Base-by-base conservation (phyloP, 2,113 vertebrate genomes). In the Chloropsis hardwickii region DNA sequence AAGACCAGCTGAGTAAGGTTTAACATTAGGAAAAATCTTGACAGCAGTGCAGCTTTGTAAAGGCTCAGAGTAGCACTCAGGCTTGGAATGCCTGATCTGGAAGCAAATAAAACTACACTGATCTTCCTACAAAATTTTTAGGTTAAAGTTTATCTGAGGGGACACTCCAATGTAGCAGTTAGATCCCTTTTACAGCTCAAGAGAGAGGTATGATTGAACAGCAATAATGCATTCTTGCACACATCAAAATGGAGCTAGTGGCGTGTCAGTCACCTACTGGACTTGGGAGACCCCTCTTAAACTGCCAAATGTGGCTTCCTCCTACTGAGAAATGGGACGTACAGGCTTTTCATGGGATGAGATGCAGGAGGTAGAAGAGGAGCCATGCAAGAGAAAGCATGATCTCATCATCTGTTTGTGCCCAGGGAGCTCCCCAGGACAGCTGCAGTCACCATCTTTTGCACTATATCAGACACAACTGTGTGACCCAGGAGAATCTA, bases 141-240 rank as follows among this genome's bases (percentile, higher is more conserved):
- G 48, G 45, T 54, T 81, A 5, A 70, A 51, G 3, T 48, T 9
- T 48, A 14, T 65, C 57, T 86, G 80, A 86, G 37, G n/a, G 56
- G 21, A 65, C n/a, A 33, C 12, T 48, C 8, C 50, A 79, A 22
- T 4, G 21, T 14, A 92, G 58, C 16, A 88, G 62, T 37, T 81
- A 15, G 1, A 7, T 8, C 15, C 20, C 20, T 69, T 88, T 39
- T 5, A 61, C 39, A 70, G 5, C 22, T 71, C 9, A 82, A 44
- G 85, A 70, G 31, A 58, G 97, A 98, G 97, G 97, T 97, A 98
- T 97, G 95, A 98, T 98, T 98, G 97, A 98, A 98, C 67, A 96
- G 94, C 98, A 98, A 98, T 98, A 97, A 98, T 97, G 98, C 97
- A 92, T 70, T 92, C 77, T 76, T 93, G 79, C 79, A 94, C 54